Evolutionary conservation across 2,113 vertebrate species (phyloP).

Genomic region (Lepisosteus osseus): DNA sequence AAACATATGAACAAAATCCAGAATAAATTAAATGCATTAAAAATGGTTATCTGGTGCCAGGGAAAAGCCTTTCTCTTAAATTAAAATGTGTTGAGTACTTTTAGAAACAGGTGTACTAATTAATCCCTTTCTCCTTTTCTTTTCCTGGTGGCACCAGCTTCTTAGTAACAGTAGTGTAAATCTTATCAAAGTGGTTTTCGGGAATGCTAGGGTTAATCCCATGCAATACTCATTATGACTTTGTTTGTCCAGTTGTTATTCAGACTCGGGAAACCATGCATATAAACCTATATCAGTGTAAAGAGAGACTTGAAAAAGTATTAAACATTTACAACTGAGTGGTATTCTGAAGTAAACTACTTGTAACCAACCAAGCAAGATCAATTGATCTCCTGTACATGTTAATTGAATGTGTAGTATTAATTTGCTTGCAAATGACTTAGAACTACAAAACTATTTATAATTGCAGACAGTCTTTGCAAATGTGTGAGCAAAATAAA

Average conservation of each 20-base stretch:
- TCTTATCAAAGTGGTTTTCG: neutral
- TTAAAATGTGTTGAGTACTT: neutral
- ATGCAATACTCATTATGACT: neutral
- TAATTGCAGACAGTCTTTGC: too few relatives aligned
- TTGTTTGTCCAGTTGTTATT: too few relatives aligned
- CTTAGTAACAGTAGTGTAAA: too few relatives aligned
- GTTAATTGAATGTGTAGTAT: too few relatives aligned
- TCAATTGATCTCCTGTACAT: too few relatives aligned
- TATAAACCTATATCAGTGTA: too few relatives aligned
- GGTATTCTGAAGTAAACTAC: neutral
- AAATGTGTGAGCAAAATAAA: too few relatives aligned
- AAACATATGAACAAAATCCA: neutral
- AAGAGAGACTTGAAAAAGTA: neutral
- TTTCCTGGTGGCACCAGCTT: neutral
- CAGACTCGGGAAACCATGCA: too few relatives aligned
- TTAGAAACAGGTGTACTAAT: neutral
- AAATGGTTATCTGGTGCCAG: slow-evolving; percentile 13
- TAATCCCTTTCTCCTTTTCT: neutral
- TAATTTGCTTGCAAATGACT: too few relatives aligned
- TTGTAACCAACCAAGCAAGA: too few relatives aligned
- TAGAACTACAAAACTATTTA: too few relatives aligned
- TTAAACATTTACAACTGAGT: neutral
- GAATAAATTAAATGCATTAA: neutral
- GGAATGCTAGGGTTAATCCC: neutral
- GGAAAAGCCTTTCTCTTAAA: neutral